phyloP scores from a whole-genome alignment of 2,888 invertebrate species.

The Ectemnius continuus region DNA sequence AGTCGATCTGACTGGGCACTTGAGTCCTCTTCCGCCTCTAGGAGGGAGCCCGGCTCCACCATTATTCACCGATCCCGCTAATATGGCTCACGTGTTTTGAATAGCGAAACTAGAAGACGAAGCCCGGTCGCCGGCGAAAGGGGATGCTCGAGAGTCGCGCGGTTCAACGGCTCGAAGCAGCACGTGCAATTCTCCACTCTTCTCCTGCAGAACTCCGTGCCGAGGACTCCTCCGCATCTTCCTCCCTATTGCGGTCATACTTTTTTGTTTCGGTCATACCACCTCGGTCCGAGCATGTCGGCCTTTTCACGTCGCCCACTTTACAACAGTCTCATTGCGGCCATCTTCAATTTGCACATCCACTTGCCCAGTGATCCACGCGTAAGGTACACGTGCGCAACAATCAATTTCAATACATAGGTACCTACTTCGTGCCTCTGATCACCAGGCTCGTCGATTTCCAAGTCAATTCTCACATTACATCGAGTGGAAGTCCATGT shows the following conservation, averaged over 20 bases:
- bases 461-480: no score
- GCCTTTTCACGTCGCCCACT: conserved; percentile 47
- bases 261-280: conserved; percentile 29
- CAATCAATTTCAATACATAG: background rate
- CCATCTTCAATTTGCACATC: conserved; percentile 38
- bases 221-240: conserved; percentile 28
- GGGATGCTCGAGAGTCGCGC: conserved; percentile 53
- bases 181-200: conserved; percentile 59
- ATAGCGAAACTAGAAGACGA: conserved; percentile 54
- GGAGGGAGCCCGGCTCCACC: conserved; percentile 41
- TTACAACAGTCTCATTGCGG: conserved; percentile 67
- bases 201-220: conserved; percentile 52
- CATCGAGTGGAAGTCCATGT: no score
- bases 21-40: conserved; percentile 36
- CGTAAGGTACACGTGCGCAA: background rate
- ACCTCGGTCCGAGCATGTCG: conserved; percentile 45
- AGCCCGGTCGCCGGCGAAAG: conserved; percentile 15
- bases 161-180: conserved; percentile 41
- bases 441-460: no score
- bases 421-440: no score
- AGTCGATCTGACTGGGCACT: conserved; percentile 50
- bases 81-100: conserved; percentile 70
- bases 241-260: conserved; percentile 12
- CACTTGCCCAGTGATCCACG: conserved; percentile 34
- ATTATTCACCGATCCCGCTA: conserved; percentile 68